Evolutionary conservation across 2,888 invertebrate species (phyloP).

Genomic region (Zygaena filipendulae): DNA sequence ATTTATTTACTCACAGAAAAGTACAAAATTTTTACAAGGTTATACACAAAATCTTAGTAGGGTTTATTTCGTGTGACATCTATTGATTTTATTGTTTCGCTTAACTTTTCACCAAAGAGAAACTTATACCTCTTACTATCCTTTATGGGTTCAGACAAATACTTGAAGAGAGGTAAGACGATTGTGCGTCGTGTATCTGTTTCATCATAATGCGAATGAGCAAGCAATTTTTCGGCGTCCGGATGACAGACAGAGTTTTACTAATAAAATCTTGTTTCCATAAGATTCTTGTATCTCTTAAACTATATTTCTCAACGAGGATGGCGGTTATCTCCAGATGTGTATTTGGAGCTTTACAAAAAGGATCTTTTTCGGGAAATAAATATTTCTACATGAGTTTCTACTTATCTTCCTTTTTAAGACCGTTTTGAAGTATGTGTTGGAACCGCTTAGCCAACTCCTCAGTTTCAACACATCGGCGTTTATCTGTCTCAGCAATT

Average conservation of each 20-base stretch:
- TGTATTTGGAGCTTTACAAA: constrained; percentile 11
- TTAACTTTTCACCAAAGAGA: constrained; percentile 8
- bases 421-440: constrained; percentile 8
- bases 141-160: constrained; percentile 6
- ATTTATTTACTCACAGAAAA: too few species aligned
- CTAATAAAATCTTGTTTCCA: constrained; percentile 13
- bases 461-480: constrained; percentile 4
- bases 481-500: too few species aligned
- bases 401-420: constrained; percentile 3
- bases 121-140: constrained; percentile 7
- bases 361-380: constrained; percentile 12
- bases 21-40: too few species aligned
- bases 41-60: too few species aligned
- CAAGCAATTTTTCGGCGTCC: constrained; percentile 14
- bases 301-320: constrained; percentile 6
- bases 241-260: constrained; percentile 11
- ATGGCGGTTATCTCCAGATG: constrained; percentile 14
- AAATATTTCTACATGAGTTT: constrained; percentile 10
- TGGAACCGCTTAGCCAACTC: constrained; percentile 4
- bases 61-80: too few species aligned
- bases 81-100: constrained; percentile 9
- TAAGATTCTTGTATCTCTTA: too few species aligned
- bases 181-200: constrained; percentile 6
- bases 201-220: constrained; percentile 11
- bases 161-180: constrained; percentile 6